Evolutionary conservation across 64 coral and sea anemone species (phyloP).

Genomic region (Stichodactyla mertensii): DNA sequence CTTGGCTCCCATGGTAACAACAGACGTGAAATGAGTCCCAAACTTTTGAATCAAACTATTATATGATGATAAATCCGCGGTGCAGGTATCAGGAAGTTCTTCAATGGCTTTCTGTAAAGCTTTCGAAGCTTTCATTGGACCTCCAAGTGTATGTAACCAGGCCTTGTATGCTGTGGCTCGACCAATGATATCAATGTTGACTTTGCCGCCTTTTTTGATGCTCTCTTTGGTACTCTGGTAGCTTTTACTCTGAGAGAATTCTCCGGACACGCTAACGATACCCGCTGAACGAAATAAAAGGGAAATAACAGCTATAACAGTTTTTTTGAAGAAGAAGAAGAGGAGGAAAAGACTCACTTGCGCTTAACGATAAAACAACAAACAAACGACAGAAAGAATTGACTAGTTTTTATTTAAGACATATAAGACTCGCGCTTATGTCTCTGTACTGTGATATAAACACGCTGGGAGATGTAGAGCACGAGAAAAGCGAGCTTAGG

Average conservation of each 20-base stretch:
- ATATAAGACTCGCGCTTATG: too few species aligned
- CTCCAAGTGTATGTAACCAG: background rate
- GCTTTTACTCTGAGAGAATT: background rate
- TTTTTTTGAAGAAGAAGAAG: background rate
- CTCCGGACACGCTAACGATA: background rate
- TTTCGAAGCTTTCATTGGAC: background rate
- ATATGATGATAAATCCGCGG: background rate
- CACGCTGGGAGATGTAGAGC: too few species aligned
- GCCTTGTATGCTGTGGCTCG: background rate
- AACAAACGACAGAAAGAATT: too few species aligned
- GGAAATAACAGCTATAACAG: background rate
- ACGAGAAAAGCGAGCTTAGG: too few species aligned
- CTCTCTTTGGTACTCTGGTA: background rate
- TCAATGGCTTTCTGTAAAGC: background rate
- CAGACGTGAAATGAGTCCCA: background rate
- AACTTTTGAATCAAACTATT: background rate
- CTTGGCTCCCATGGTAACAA: background rate
- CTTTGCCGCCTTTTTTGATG: background rate
- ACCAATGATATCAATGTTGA: background rate
- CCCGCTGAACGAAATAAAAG: background rate
- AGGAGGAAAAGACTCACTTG: background rate
- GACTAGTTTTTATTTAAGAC: too few species aligned
- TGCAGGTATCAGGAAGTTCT: background rate
- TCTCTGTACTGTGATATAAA: too few species aligned
- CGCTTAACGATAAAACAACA: too few species aligned